These are phyloP conservation scores for Troglohyphantes excavatus DNA, from an alignment of 2,888 invertebrate species.

Conservation along the genomic window DNA sequence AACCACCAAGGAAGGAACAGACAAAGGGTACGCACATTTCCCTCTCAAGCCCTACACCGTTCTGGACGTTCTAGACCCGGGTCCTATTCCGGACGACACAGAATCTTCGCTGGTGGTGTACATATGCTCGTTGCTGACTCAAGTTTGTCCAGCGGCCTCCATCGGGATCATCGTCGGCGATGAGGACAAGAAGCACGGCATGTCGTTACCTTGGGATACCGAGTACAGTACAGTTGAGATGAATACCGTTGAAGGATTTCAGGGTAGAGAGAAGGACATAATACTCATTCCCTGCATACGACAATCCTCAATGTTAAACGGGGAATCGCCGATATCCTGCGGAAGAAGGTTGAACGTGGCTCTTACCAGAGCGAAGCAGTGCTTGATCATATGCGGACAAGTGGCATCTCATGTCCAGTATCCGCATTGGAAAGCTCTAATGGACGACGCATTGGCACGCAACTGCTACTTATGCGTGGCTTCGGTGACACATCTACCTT, in stretches of 20 bases:
- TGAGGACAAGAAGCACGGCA: conserved; percentile 74
- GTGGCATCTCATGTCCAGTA: conserved; percentile 85
- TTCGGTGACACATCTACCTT: conserved; percentile 16
- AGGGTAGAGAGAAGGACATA: conserved; percentile 93
- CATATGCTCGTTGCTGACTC: conserved; percentile 83
- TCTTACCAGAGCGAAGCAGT: conserved; percentile 90
- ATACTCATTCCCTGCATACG: conserved; percentile 93
- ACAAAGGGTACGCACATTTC: conserved; percentile 80
- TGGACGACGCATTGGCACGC: conserved; percentile 81
- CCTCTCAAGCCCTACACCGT: conserved; percentile 86
- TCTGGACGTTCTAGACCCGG: conserved; percentile 84
- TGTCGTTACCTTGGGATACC: background rate
- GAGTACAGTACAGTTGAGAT: conserved; percentile 83
- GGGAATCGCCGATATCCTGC: conserved; percentile 89
- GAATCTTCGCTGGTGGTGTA: conserved; percentile 87
- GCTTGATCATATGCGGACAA: conserved; percentile 89
- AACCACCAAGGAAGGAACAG: conserved; percentile 79
- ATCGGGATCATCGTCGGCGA: conserved; percentile 86
- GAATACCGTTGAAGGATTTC: conserved; percentile 92
- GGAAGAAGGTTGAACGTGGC: conserved; percentile 92
- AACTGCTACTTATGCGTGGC: conserved; percentile 19
- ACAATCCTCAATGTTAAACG: conserved; percentile 84
- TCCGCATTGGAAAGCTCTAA: conserved; percentile 82
- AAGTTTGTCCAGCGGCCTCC: conserved; percentile 82
- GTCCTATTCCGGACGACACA: conserved; percentile 84